Evolutionary conservation across 1,140 invertebrate species (phyloP), one percentile per base, ranked within the genome.

Genomic region (Aphaenogaster rudis): DNA sequence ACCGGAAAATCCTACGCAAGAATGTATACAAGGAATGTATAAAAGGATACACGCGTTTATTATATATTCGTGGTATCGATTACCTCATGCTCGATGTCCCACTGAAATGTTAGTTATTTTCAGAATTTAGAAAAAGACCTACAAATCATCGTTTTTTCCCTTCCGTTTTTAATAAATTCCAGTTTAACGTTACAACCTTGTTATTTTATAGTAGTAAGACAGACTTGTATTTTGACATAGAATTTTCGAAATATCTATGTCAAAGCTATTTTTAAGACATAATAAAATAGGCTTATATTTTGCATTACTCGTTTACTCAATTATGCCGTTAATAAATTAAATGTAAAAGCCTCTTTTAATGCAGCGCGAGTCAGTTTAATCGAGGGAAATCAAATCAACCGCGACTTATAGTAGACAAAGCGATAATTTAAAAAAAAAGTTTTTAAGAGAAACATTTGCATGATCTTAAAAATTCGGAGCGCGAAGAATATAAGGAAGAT

Each of bases 101-200:
- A 42, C 6, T 39, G 1, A 74, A 74, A 74, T 13, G 28, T 36
- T 45, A 21, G 11, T 21, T 74, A 74, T 36, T 52, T 72, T 72
- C 13, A 71, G 7, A 36, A 17, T 50, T 50, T 33, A 33, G 15
- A n/a, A 42, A 42, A 66, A 42, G 2, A 42, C 36, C 9, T 42
- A 3, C 39, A n/a, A 21, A 21, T 9, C 21, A 66, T 66, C 9
- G 17, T 39, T 42, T 66, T 42, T 9, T 3, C 17, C 8, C 21
- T 66, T n/a, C 11, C n/a, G n/a, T 21, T 42, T 42, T 66, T 66
- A 39, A 3, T n/a, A n/a, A 66, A 42, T 66, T 66, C 3, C 17
- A 1, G 17, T 21, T 21, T 21, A 8, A n/a, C 0, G 7, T 33
- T 39, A 21, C 7, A 59, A 28, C 28, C 21, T 8, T 59, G n/a